Evolutionary conservation across 2,113 vertebrate genomes (phyloP).

Genomic region (Pholis gunnellus): DNA sequence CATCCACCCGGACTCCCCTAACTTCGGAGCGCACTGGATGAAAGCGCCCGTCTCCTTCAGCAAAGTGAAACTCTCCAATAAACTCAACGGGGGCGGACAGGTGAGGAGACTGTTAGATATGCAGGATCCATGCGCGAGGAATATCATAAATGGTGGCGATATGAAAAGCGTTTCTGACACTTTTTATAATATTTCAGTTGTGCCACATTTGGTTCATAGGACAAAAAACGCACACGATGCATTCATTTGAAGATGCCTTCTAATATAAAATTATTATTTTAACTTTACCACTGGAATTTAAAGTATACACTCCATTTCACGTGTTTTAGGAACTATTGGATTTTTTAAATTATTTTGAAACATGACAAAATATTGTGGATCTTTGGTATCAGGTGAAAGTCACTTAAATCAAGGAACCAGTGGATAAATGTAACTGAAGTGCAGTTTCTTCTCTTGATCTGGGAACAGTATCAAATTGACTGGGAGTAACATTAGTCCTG

Average conservation of each 20-base stretch:
- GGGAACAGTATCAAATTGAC: background rate
- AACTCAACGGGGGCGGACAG: slow-evolving; percentile 88
- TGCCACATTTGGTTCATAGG: background rate
- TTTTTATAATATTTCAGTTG: background rate
- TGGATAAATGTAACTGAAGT: background rate
- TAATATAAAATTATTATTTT: background rate
- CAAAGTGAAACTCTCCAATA: slow-evolving; percentile 89
- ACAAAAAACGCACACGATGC: too few species aligned
- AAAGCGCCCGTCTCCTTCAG: slow-evolving; percentile 88
- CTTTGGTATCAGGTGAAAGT: background rate
- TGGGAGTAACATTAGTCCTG: background rate
- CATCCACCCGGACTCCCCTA: slow-evolving; percentile 88
- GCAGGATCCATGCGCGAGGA: background rate
- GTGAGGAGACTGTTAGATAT: slow-evolving; percentile 56
- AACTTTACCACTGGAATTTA: background rate
- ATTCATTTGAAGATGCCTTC: background rate
- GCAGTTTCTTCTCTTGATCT: background rate
- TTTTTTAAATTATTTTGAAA: background rate
- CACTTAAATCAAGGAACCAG: background rate
- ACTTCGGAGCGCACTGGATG: slow-evolving; percentile 89
- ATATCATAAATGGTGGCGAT: too few species aligned
- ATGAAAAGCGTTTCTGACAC: background rate
- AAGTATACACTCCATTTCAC: background rate
- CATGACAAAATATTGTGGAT: background rate
- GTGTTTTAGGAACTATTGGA: background rate